Conservation (phyloP, 2,113 vertebrate species). For the Oceanites oceanicus region DNA sequence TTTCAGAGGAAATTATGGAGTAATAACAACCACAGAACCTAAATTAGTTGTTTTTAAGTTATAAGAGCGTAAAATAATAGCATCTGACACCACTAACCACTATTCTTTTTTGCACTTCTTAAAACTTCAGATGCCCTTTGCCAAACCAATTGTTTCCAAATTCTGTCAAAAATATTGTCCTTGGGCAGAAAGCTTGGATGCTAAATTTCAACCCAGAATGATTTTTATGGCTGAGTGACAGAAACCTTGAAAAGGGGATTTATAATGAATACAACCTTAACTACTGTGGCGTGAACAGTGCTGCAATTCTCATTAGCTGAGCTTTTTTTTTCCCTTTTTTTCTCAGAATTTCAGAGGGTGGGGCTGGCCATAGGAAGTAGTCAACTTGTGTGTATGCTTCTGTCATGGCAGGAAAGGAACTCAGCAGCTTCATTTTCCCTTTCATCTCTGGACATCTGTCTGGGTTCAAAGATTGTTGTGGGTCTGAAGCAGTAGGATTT, state of each 20-base stretch:
- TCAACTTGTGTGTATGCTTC: neutral
- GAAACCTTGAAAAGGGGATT: constrained; percentile 52
- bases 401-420: constrained; percentile 30
- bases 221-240: constrained; percentile 56
- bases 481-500: neutral
- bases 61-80: constrained; percentile 60
- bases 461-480: constrained; percentile 7
- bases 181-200: constrained; percentile 60
- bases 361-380: constrained; percentile 23
- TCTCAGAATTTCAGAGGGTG: constrained; percentile 49
- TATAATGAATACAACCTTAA: constrained; percentile 35
- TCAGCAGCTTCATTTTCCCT: neutral
- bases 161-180: constrained; percentile 65
- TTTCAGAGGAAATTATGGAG: constrained; percentile 51
- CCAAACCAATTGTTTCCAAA: constrained; percentile 71
- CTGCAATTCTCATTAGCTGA: constrained; percentile 63
- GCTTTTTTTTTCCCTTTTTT: neutral
- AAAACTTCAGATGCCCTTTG: neutral
- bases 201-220: constrained; percentile 45
- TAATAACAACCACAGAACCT: constrained; percentile 49
- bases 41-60: constrained; percentile 62
- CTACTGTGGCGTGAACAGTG: neutral
- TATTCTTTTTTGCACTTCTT: constrained; percentile 42
- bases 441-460: constrained; percentile 37
- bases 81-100: constrained; percentile 58